A percentile compares a stretch with the other conserved stretches of the same genome.
phyloP scores from a whole-genome alignment of 2,888 invertebrate genomes.

The Uropetala carovei region DNA sequence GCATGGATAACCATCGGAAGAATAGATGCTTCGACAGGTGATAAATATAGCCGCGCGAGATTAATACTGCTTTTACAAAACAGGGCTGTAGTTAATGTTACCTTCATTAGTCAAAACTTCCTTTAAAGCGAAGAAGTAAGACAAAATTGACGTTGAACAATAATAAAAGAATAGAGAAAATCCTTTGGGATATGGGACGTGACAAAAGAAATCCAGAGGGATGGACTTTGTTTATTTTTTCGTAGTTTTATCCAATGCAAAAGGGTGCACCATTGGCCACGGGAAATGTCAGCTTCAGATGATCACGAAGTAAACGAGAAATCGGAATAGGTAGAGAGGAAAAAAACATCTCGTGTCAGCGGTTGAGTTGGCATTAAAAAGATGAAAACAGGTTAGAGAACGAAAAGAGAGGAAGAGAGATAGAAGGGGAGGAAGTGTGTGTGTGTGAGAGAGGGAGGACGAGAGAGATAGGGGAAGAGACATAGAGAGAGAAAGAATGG shows the following conservation, averaged over 20 bases:
- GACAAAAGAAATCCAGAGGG: neutral
- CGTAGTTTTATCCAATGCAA: neutral
- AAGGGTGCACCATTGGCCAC: neutral
- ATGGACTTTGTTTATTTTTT: neutral
- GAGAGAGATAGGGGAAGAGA: neutral
- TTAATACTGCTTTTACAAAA: neutral
- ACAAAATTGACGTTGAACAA: neutral
- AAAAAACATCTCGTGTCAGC: constrained; percentile 7
- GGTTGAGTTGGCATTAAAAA: constrained; percentile 19
- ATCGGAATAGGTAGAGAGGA: neutral
- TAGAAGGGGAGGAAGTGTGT: neutral
- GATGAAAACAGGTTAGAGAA: neutral
- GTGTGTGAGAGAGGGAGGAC: neutral
- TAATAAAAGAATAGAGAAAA: neutral
- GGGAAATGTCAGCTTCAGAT: constrained; percentile 7
- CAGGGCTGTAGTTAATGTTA: neutral
- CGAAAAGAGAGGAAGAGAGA: neutral
- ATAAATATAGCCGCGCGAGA: too few species aligned
- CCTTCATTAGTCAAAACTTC: neutral
- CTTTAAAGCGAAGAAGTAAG: neutral
- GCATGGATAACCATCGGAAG: too few species aligned
- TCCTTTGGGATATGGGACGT: neutral
- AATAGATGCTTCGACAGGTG: too few species aligned
- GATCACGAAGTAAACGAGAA: constrained; percentile 8
- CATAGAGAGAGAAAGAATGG: too few species aligned